Evolutionary conservation across 1,140 invertebrate species (phyloP), one percentile per base, ranked within the genome.

Genomic region (Trachymyrmex cornetzi): DNA sequence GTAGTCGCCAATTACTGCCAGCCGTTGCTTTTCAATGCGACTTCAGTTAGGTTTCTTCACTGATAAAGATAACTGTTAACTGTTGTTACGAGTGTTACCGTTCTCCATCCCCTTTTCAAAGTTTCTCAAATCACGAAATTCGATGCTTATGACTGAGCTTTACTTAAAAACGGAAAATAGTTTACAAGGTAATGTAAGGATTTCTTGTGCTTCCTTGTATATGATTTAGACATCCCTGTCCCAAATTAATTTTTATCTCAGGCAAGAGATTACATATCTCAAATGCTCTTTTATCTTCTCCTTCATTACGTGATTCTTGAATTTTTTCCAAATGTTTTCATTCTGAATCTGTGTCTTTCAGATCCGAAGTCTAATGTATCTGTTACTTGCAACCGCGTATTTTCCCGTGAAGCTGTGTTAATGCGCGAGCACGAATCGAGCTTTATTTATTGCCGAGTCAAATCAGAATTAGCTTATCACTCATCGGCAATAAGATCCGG

Each of bases 381-480:
- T 12, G n/a, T 22, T 75, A 59, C 0, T 55, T 27, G 16, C 11
- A 3, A 53, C 9, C 24, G 24, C 22, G n/a, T 24, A 34, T 59
- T 44, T 77, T 16, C 74, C 14, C 7, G 34, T 34, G 19, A 77
- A 77, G 14, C 12, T 61, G 30, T 24, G 7, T 77, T 77, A 77
- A 77, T 2, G 34, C n/a, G 14, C 34, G 9, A 38, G n/a, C 74
- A 44, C 16, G 11, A 48, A 77, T 5, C 1, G 9, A 27, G 5
- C 9, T 24, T 48, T 19, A 63, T 77, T 77, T 59, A 59, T 61
- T 77, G 4, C 2, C 34, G 9, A 30, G 34, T 63, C 22, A 2
- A 75, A 63, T 77, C 11, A 14, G 24, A 77, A 75, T 75, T 75
- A 75, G 19, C 16, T 61, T 77, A 77, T 77, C 34, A 27, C 4